phyloP scores from a whole-genome alignment of 2,797 vertebrate genomes.

The Sternotherus odoratus region DNA sequence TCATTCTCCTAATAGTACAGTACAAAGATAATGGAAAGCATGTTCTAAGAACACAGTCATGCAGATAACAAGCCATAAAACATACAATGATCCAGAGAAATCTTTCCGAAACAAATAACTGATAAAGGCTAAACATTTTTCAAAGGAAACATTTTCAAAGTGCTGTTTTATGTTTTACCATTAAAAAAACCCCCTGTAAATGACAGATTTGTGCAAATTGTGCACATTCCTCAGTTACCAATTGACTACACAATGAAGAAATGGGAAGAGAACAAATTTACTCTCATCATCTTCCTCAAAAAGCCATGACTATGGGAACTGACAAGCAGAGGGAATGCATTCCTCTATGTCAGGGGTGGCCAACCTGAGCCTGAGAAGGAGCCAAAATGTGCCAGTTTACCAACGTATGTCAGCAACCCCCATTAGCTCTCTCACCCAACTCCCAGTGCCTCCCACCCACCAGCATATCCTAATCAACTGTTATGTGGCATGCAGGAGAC shows the following conservation, averaged over 20 bases:
- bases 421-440: no score
- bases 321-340: not conserved
- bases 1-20: slow-evolving; percentile 27
- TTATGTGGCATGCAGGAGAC: no score
- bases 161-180: slow-evolving; percentile 50
- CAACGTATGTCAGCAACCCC: no score
- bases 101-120: slow-evolving; percentile 69
- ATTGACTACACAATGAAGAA: not conserved
- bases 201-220: slow-evolving; percentile 18
- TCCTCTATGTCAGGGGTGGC: not conserved
- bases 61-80: slow-evolving; percentile 73
- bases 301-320: slow-evolving; percentile 1
- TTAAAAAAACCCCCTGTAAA: slow-evolving; percentile 29
- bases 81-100: slow-evolving; percentile 62
- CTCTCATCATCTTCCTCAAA: not conserved
- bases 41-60: slow-evolving; percentile 66
- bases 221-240: not conserved
- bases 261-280: not conserved
- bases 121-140: slow-evolving; percentile 77
- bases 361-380: no score
- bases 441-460: no score
- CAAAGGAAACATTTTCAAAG: slow-evolving; percentile 60
- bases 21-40: slow-evolving; percentile 66
- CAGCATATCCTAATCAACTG: no score
- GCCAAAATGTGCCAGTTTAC: no score